Conservation (phyloP, 2,113 vertebrate genomes). For the Fregetta grallaria region DNA sequence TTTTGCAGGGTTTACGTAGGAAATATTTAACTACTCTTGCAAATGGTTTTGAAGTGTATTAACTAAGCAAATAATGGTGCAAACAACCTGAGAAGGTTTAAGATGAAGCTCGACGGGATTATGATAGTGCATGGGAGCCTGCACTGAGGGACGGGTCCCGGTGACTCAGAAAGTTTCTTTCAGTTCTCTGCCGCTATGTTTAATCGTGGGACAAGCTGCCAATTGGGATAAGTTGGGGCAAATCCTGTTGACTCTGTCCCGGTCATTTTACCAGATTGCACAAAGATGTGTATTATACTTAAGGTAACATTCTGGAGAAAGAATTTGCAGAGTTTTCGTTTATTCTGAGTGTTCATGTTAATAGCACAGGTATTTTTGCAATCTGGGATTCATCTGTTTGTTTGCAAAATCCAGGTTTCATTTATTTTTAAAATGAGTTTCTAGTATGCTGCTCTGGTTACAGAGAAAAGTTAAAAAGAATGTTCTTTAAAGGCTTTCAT, state of each 20-base stretch:
- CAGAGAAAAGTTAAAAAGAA: background rate
- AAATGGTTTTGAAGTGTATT: background rate
- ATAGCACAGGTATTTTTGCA: background rate
- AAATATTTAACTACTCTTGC: background rate
- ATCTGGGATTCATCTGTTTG: background rate
- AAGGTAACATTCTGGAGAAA: background rate
- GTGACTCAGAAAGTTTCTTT: background rate
- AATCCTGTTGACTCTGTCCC: background rate
- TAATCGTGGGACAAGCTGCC: background rate
- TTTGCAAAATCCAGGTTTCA: background rate
- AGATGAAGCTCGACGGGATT: background rate
- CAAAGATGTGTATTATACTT: background rate
- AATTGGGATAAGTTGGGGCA: background rate
- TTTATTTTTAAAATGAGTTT: background rate
- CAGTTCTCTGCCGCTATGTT: background rate
- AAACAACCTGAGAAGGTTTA: background rate
- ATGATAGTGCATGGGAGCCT: background rate
- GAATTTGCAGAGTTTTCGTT: background rate
- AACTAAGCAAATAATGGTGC: background rate
- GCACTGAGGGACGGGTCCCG: background rate
- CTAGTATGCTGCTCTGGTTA: background rate
- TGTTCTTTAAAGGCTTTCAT: background rate
- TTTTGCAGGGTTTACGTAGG: background rate
- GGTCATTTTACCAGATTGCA: background rate
- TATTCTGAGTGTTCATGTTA: background rate